Evolutionary conservation across 1,140 invertebrate species (phyloP).

Genomic region (Drosophila funebris): DNA sequence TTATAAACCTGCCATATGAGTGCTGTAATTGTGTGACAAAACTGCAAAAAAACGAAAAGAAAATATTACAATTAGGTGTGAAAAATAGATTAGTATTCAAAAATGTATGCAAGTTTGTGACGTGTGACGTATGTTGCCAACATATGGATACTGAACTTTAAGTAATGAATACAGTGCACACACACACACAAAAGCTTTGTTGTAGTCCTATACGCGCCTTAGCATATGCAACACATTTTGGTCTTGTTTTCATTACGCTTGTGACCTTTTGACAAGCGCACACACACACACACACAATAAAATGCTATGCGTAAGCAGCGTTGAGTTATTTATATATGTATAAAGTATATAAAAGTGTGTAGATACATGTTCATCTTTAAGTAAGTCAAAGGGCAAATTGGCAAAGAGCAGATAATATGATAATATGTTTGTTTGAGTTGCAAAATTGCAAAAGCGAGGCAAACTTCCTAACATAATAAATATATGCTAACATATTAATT

Average conservation of each 20-base stretch:
- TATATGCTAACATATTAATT: no score
- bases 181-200: background rate
- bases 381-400: constrained; percentile 18
- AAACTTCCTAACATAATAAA: background rate
- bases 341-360: background rate
- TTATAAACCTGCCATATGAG: constrained; percentile 15
- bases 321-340: constrained; percentile 12
- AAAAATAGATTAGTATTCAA: constrained; percentile 55
- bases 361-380: background rate
- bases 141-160: constrained; percentile 27
- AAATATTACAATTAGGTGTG: no score
- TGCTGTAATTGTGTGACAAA: constrained; percentile 50
- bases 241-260: constrained; percentile 47
- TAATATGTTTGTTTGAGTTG: no score
- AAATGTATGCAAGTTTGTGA: background rate
- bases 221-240: constrained; percentile 46
- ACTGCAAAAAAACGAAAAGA: constrained; percentile 43
- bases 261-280: constrained; percentile 61
- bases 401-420: constrained; percentile 7
- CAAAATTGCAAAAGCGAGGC: no score
- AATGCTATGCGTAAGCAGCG: constrained; percentile 27
- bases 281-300: constrained; percentile 19
- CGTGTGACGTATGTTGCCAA: background rate
- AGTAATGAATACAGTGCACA: constrained; percentile 9
- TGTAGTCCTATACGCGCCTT: constrained; percentile 18